These are phyloP conservation scores for Oscheius sp. DNA, from an alignment of 2,888 invertebrate genomes.

Conservation along the genomic window DNA sequence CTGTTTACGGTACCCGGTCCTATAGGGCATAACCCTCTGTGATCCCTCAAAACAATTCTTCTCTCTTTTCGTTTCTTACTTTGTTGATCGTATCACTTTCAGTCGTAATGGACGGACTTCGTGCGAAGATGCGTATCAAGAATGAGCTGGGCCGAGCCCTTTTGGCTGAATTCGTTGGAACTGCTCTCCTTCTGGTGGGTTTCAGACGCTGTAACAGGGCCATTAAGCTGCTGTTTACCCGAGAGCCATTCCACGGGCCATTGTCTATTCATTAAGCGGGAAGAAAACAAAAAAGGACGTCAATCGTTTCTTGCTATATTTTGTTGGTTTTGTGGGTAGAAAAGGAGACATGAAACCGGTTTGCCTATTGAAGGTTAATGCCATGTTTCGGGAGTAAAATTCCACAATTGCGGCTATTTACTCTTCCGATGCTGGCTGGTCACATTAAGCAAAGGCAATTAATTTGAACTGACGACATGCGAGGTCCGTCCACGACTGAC, in stretches of 20 bases:
- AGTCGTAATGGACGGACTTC: conserved; percentile 44
- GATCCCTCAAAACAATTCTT: not conserved
- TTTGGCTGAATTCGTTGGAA: conserved; percentile 67
- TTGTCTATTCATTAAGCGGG: conserved; percentile 19
- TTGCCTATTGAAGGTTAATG: conserved; percentile 24
- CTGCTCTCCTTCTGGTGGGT: conserved; percentile 62
- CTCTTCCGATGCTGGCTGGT: conserved; percentile 2
- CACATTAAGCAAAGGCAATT: conserved; percentile 19
- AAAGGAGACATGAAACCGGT: conserved; percentile 19
- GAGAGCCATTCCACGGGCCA: conserved; percentile 18
- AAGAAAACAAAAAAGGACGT: not conserved
- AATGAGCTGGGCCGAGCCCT: conserved; percentile 62
- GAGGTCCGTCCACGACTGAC: not conserved
- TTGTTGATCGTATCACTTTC: not conserved
- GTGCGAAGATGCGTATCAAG: conserved; percentile 59
- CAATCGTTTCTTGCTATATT: not conserved
- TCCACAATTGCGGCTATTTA: not conserved
- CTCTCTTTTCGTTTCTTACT: not conserved
- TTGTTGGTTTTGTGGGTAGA: not conserved
- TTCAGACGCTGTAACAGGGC: not conserved
- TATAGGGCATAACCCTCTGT: not conserved
- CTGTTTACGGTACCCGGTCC: not conserved
- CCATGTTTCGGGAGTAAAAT: conserved; percentile 13
- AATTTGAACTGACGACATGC: conserved; percentile 29
- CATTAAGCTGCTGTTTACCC: conserved; percentile 12